Base-by-base conservation (phyloP, 1,140 invertebrate genomes). In the Apis florea region DNA sequence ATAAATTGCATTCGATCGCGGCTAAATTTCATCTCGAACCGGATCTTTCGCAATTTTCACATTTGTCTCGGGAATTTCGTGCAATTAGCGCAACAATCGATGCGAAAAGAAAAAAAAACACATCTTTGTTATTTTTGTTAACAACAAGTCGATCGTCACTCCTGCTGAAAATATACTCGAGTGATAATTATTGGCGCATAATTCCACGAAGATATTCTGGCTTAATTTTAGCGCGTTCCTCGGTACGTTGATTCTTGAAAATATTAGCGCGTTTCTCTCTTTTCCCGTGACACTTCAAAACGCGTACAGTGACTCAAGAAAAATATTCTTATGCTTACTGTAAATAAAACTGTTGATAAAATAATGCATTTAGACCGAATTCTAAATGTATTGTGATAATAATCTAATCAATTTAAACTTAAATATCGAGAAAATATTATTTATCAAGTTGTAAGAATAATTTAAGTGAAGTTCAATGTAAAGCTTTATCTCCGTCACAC, bases 1-100 rank as follows among this genome's bases (percentile, higher is more conserved):
- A 51, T 56, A 78, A 78, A 68, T 78, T 59, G 66, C 64, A 40
- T 69, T 78, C 66, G 66, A 78, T 78, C 53, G 75, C 66, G 12
- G 31, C 9, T 54, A 19, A 47, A 56, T 56, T 47, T 67, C 49
- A 54, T 54, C 63, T 56, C 26, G 47, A 10, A 56, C 1, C 63
- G 10, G 21, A 24, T 40, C 49, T 9, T 12, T 3, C 51, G 17
- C 51, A 15, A 49, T 26, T 17, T 49, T n/a, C 40, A 2, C 26
- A 9, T 56, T 47, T 56, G 6, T 47, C 21, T 13, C 61, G 1
- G 9, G 12, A 6, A 61, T 64, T 31, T 40, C 49, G 63, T 26
- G 17, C 31, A 40, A 51, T 75, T 64, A 51, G 63, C 19, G 11
- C 1, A 47, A 49, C 40, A 24, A 17, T 13, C 21, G 21, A 53